These are phyloP conservation scores for Helleia helle DNA, from an alignment of 2,888 invertebrate species.

Conservation along the genomic window DNA sequence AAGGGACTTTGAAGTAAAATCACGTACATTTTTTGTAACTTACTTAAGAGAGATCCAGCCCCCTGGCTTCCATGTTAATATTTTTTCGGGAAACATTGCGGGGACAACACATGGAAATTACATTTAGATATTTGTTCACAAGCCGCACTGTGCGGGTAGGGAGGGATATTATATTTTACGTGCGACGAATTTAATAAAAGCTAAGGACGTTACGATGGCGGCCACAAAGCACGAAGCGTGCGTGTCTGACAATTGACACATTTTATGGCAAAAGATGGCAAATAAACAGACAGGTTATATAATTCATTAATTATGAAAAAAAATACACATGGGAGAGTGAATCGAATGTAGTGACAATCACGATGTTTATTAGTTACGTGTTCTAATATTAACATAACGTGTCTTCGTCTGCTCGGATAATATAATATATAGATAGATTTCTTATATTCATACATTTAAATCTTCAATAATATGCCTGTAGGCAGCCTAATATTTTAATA, in stretches of 20 bases:
- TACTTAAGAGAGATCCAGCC: constrained; percentile 73
- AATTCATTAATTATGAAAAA: no score
- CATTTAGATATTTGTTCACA: constrained; percentile 72
- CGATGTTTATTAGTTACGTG: no score
- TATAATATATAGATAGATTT: no score
- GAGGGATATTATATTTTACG: constrained; percentile 73
- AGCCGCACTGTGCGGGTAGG: constrained; percentile 65
- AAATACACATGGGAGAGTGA: no score
- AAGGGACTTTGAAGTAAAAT: constrained; percentile 74
- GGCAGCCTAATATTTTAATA: constrained; percentile 30
- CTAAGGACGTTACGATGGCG: constrained; percentile 46
- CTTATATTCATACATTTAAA: no score
- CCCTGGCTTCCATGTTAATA: constrained; percentile 72
- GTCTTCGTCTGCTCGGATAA: no score
- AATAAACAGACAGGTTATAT: no score
- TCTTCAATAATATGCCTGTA: no score
- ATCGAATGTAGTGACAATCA: no score
- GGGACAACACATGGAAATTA: constrained; percentile 74
- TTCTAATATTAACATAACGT: no score
- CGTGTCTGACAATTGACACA: not conserved
- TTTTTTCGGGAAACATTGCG: constrained; percentile 73
- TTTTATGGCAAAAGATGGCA: no score
- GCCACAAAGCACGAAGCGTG: not conserved
- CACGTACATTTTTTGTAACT: constrained; percentile 75
- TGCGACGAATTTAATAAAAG: constrained; percentile 71